Evolutionary conservation across 2,113 vertebrate genomes (phyloP), one percentile per base, ranked within the genome.

Genomic region (Pholis gunnellus): DNA sequence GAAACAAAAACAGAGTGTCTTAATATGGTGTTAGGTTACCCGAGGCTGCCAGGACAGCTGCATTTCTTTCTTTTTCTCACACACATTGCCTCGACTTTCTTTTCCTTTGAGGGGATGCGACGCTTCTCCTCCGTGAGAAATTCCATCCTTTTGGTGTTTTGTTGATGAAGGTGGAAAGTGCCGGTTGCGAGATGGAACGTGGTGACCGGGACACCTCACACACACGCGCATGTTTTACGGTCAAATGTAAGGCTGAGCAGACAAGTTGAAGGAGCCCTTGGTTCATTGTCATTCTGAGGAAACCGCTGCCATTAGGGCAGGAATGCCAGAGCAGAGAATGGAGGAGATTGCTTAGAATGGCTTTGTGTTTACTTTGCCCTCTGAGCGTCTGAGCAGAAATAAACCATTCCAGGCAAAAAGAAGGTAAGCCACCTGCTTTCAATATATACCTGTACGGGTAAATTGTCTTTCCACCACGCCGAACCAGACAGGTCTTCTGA

Each of bases 301-400:
- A 54, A 60, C 15, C 0, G 73, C 69, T 73, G 72, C 78, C 78
- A 79, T 87, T 88, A 82, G 78, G 56, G 75, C 69, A 76, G 75
- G 88, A 89, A 90, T 77, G 60, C 71, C 8, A 7, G 68, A 73
- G 75, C 74, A 60, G 27, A 29, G 83, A 44, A 85, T 65, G 63
- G 73, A 50, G 79, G 72, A 81, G 78, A 86, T 81, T 84, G 66
- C 78, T 66, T 20, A 10, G 78, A 85, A 75, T 61, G 78, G 82
- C 76, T 81, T 76, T 85, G 64, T 82, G 81, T 90, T 91, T 84
- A 72, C 87, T 83, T 87, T 89, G 75, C 82, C 81, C 84, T 82
- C 31, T 27, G 77, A 88, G 70, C 9, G 54, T 71, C 76, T 66
- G 79, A 83, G 79, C 85, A 86, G 81, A 88, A 75, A 67, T 59